Evolutionary conservation across 2,888 invertebrate species (phyloP), one percentile per base, ranked within the genome.

Genomic region (Nipponacmea schrenckii): DNA sequence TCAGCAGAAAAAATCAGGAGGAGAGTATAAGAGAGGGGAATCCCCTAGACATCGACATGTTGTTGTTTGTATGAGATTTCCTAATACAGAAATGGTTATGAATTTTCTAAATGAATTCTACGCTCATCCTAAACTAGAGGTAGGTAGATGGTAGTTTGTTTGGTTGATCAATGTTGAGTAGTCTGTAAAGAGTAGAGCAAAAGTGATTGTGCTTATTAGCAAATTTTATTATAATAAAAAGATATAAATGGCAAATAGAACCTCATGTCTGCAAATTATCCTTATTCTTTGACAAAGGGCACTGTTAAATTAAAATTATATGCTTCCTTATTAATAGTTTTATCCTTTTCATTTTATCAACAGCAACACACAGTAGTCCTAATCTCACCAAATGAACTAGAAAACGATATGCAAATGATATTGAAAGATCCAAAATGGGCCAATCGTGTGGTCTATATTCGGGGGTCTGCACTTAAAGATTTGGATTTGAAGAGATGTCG

Each of bases 21-120:
- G 97, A 39, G 97, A 96, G 24, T 97, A 98, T 90, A 96, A 88
- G 74, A 87, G 87, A 69, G 96, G 96, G 86, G 92, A 97, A 66
- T 96, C 97, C 0, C 96, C 96, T 86, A 95, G 95, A 66, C 97
- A 97, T 89, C 96, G 96, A 86, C 98, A 98, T 90, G 98, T 98
- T 44, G 98, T 98, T n/a, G 97, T 98, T 39, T 98, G 97, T 88
- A 95, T 96, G 77, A 97, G 96, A 70, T 96, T 95, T 1, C 91
- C 97, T 66, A 96, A 96, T 85, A 95, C 97, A 1, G 98, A 98
- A 88, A 96, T 97, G 74, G 96, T 98, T 83, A 96, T 97, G 95
- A 98, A 98, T 90, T 98, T 98, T 89, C 92, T 98, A 74, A 97
- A 97, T 89, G 98, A 98, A 90, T 98, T 98, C 90, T 98, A 98